Evolutionary conservation across 2,797 vertebrate genomes (phyloP), one percentile per base, ranked within the genome.

Genomic region (Gymnodraco acuticeps): DNA sequence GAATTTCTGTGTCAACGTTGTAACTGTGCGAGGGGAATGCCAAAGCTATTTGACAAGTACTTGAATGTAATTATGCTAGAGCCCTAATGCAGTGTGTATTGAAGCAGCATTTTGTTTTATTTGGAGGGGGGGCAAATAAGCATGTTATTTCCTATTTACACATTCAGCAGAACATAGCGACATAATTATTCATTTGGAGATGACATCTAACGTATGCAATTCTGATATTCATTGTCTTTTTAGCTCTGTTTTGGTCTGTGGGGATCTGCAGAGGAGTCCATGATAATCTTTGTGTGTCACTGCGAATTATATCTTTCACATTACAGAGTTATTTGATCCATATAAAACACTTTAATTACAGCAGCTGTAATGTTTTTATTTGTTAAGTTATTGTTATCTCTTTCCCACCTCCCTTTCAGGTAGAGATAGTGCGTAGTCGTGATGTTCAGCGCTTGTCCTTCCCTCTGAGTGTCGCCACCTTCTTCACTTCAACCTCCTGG

Each of bases 401-500:
- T 38, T 46, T 31, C 1, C 66, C 41, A 68, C 50, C 43, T 55
- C 17, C 45, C 17, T 23, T 78, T 23, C 3, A 98, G 98, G 89
- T 95, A 66, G 93, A 91, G 67, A 95, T 98, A 0, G 63, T 99
- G 56, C 95, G 88, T 50, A 97, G 87, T n/a, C 91, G 94, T 48
- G 96, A 97, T 0, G 96, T 97, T 0, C 93, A 94, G 48, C 93
- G 96, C 56, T 90, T 99, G 85, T 99, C 97, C 83, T 97, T 97
- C 81, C 93, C 96, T 1, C 91, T 99, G 84, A 96, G 97, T 0
- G 94, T 99, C 15, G 92, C 97, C 70, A 98, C 98, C 1, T 95
- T 98, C 69, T 93, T 99, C 81, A 95, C 97, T 2, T 97, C 97
- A 17, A 85, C 95, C 55, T 96, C 97, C 87, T 99, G 97, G 98